Evolutionary conservation across 2,888 invertebrate genomes (phyloP).

Genomic region (Archips xylosteana): DNA sequence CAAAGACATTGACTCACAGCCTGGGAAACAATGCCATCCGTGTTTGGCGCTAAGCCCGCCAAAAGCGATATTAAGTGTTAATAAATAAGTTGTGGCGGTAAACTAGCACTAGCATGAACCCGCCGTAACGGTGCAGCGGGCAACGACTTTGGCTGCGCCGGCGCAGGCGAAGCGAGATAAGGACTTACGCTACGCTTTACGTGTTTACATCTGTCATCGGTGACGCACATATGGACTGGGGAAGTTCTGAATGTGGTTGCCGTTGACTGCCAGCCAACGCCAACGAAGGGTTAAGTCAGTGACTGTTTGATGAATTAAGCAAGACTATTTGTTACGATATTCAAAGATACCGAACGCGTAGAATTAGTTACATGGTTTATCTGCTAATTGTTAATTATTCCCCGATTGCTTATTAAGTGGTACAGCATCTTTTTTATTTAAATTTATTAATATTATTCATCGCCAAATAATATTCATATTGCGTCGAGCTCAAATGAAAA

Average conservation of each 20-base stretch:
- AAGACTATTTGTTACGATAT: background rate
- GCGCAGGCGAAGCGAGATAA: constrained; percentile 46
- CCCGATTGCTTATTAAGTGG: no score
- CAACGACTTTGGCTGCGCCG: constrained; percentile 72
- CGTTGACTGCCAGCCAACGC: background rate
- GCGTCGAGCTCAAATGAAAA: background rate
- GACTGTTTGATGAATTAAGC: background rate
- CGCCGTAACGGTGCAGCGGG: constrained; percentile 73
- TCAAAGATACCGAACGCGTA: background rate
- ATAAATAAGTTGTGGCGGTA: constrained; percentile 34
- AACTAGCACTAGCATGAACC: constrained; percentile 41
- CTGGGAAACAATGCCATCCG: constrained; percentile 29
- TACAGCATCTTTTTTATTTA: no score
- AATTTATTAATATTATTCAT: background rate
- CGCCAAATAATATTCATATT: no score
- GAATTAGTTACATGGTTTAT: no score
- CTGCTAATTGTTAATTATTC: no score
- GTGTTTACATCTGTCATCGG: constrained; percentile 31
- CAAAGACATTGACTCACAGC: constrained; percentile 33
- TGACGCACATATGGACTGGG: constrained; percentile 16
- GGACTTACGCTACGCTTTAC: constrained; percentile 22
- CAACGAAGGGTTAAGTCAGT: background rate
- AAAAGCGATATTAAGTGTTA: constrained; percentile 33
- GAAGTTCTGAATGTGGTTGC: constrained; percentile 1
- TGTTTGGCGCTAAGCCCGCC: constrained; percentile 22